Evolutionary conservation across 64 coral and sea anemone species (phyloP).

Genomic region (Porites australiensis): DNA sequence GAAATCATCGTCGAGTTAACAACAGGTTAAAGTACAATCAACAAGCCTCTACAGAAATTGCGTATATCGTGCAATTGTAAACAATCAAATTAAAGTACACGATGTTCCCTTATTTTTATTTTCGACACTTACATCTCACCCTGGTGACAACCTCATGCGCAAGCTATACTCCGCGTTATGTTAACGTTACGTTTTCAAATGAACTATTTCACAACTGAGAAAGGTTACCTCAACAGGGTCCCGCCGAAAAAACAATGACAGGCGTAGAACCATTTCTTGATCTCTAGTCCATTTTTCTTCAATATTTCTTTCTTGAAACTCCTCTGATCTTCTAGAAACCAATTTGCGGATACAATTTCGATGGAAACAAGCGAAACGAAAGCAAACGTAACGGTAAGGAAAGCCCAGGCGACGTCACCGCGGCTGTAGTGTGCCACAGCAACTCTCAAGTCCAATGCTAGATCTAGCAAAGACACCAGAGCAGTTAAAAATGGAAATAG

Average conservation of each 20-base stretch:
- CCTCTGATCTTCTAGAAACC: conserved; percentile 31
- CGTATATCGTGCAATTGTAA: too few species aligned
- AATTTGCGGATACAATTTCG: conserved; percentile 25
- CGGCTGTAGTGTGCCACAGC: conserved; percentile 13
- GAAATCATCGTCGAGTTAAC: too few species aligned
- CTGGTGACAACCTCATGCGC: too few species aligned
- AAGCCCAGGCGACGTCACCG: not conserved
- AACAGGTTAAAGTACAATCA: too few species aligned
- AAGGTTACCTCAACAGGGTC: conserved; percentile 9
- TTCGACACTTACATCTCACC: too few species aligned
- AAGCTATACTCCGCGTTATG: too few species aligned
- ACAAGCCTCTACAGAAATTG: not conserved
- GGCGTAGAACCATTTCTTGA: conserved; percentile 23
- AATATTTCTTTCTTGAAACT: conserved; percentile 22
- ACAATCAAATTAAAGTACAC: too few species aligned
- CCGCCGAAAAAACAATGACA: conserved; percentile 25
- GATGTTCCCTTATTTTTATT: too few species aligned
- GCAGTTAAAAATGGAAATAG: conserved; percentile 29
- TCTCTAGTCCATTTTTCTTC: conserved; percentile 25
- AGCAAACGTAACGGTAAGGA: conserved; percentile 22
- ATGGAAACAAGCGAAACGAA: conserved; percentile 24
- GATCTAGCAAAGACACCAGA: not conserved
- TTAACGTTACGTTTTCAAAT: too few species aligned
- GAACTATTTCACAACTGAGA: too few species aligned
- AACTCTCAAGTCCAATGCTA: conserved; percentile 3